phyloP scores from a whole-genome alignment of 2,888 invertebrate genomes.

The Caenorhabditis sp. region DNA sequence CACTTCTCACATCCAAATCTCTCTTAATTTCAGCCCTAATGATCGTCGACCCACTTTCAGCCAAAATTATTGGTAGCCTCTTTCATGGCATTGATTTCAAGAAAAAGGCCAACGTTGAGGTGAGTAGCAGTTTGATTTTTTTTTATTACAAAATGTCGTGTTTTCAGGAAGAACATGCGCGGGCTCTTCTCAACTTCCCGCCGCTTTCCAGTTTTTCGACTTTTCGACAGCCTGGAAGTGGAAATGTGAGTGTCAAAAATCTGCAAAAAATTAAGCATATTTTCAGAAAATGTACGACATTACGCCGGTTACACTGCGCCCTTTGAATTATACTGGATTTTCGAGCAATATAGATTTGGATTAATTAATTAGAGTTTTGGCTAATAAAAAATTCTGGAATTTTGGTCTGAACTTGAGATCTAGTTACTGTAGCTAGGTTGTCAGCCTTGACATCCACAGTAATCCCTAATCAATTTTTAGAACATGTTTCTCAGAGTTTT shows the following conservation, averaged over 20 bases:
- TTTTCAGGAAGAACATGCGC: conserved; percentile 11
- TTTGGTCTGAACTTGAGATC: no score
- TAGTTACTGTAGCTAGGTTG: no score
- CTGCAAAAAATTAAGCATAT: no score
- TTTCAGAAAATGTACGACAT: background rate
- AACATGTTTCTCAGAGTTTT: no score
- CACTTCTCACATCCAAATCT: no score
- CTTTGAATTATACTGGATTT: background rate
- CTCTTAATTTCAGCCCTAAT: conserved; percentile 27
- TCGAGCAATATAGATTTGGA: background rate
- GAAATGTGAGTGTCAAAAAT: background rate
- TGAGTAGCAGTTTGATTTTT: no score
- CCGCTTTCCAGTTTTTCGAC: conserved; percentile 9
- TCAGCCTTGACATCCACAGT: no score
- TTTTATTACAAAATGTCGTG: no score
- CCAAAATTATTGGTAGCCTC: conserved; percentile 26
- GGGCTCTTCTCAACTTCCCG: conserved; percentile 18
- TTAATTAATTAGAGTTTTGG: no score
- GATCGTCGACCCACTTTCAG: conserved; percentile 32
- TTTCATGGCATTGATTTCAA: conserved; percentile 17
- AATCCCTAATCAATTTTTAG: no score
- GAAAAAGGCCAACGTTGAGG: no score
- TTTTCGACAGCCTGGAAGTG: background rate
- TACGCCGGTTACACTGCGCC: background rate
- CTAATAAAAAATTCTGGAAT: no score